Conservation (phyloP, 2,888 invertebrate genomes). For the Mystacides longicornis region DNA sequence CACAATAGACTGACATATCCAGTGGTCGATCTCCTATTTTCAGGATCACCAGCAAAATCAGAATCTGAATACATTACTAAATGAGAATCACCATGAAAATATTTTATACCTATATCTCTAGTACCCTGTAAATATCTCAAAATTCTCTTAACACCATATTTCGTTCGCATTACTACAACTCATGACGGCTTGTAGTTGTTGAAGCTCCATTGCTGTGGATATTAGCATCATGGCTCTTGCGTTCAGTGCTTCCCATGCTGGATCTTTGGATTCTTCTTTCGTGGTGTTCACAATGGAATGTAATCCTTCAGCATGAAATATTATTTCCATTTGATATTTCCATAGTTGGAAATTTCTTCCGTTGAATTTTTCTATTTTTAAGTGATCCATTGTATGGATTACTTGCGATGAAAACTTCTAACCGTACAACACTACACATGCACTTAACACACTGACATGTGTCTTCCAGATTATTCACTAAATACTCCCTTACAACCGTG, state of each 20-base stretch:
- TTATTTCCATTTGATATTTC: slow-evolving; percentile 17
- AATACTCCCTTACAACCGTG: too few species aligned
- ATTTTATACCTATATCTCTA: not conserved
- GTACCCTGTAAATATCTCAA: not conserved
- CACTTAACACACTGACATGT: too few species aligned
- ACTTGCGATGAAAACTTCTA: too few species aligned
- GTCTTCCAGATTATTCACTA: too few species aligned
- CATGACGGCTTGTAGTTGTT: slow-evolving; percentile 13
- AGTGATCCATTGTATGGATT: too few species aligned
- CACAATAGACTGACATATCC: not conserved
- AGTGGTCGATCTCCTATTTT: not conserved
- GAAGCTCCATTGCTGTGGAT: slow-evolving; percentile 16
- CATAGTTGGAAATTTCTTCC: slow-evolving; percentile 17
- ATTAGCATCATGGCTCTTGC: slow-evolving; percentile 17
- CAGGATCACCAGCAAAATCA: not conserved
- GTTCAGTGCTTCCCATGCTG: slow-evolving; percentile 12
- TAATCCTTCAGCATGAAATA: slow-evolving; percentile 9
- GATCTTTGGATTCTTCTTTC: not conserved
- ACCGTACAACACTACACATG: too few species aligned
- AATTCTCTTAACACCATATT: slow-evolving; percentile 16
- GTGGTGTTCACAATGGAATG: not conserved
- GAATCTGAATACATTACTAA: not conserved
- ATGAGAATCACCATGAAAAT: not conserved
- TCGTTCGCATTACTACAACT: slow-evolving; percentile 9
- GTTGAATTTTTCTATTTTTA: slow-evolving; percentile 12